These are phyloP conservation scores for Trachelus tabidus DNA, from an alignment of 2,888 invertebrate genomes.

Conservation along the genomic window DNA sequence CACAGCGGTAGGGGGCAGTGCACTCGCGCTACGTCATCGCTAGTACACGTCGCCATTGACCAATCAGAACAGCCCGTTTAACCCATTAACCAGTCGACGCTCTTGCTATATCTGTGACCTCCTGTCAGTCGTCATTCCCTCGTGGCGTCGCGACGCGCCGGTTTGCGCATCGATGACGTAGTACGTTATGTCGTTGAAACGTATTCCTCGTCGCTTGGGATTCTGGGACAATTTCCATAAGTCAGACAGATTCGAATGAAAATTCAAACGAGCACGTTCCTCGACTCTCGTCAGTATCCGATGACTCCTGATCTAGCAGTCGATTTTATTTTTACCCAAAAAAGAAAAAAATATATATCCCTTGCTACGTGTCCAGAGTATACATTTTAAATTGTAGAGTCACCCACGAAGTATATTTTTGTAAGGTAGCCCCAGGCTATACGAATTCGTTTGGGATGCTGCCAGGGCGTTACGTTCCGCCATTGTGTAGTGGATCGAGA, in stretches of 20 bases:
- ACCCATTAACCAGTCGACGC: slow-evolving; percentile 49
- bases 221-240: background rate
- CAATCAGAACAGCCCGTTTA: slow-evolving; percentile 59
- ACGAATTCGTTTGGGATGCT: background rate
- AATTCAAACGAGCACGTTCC: background rate
- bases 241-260: background rate
- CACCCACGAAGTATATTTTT: background rate
- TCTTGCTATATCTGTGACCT: background rate
- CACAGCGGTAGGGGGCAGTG: slow-evolving; percentile 60
- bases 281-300: background rate
- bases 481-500: background rate
- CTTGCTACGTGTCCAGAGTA: background rate
- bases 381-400: background rate
- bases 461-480: background rate
- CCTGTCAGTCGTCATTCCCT: background rate
- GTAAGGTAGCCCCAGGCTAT: background rate
- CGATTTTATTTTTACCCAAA: background rate
- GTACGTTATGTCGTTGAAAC: background rate
- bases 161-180: background rate
- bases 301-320: background rate
- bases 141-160: background rate
- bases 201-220: background rate
- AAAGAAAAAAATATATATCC: background rate
- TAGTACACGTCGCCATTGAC: slow-evolving; percentile 57
- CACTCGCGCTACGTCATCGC: slow-evolving; percentile 37